phyloP scores from a whole-genome alignment of 2,797 vertebrate species.

The Coracias cyanogaster region DNA sequence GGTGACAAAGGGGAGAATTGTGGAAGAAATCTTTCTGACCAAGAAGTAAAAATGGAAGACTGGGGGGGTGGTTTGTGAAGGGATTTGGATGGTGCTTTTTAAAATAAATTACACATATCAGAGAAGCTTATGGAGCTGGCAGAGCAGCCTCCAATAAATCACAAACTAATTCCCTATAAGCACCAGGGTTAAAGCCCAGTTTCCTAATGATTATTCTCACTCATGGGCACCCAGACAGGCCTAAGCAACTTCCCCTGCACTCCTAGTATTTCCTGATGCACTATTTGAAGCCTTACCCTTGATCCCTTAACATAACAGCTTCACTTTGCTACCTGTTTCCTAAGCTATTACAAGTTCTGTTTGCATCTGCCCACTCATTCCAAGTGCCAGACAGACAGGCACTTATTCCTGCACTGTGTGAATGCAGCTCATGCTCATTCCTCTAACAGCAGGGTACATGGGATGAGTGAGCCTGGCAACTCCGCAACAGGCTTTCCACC shows the following conservation, averaged over 20 bases:
- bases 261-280: neutral
- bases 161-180: neutral
- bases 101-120: neutral
- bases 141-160: neutral
- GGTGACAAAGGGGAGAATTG: neutral
- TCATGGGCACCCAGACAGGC: too few species aligned
- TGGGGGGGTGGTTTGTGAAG: rapidly evolving
- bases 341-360: neutral
- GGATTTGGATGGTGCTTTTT: neutral
- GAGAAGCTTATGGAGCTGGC: neutral
- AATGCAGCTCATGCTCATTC: neutral
- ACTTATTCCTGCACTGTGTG: neutral
- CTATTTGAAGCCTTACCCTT: neutral
- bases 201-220: neutral
- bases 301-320: neutral
- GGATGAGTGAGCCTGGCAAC: neutral
- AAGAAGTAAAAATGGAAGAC: neutral
- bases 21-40: neutral
- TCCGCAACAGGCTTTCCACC: neutral
- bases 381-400: neutral
- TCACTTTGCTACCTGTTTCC: neutral
- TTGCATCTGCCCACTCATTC: neutral
- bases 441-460: neutral
- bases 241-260: neutral
- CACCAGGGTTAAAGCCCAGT: neutral